These are phyloP conservation scores for Linepithema humile DNA, from an alignment of 1,140 invertebrate species.

Conservation along the genomic window DNA sequence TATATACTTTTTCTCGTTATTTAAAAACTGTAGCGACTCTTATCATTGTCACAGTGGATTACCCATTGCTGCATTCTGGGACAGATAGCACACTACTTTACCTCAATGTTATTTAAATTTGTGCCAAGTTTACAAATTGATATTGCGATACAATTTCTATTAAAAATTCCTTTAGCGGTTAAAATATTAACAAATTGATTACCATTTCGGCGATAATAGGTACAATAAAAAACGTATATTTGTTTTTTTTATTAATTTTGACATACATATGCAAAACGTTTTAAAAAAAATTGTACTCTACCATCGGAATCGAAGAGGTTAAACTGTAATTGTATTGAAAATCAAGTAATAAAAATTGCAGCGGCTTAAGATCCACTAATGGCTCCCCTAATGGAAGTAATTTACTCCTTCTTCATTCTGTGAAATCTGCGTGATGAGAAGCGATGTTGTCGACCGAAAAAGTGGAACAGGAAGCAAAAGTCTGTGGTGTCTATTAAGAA, in stretches of 20 bases:
- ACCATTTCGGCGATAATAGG: neutral
- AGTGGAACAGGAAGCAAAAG: conserved; percentile 40
- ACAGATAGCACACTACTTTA: neutral
- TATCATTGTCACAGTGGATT: conserved; percentile 8
- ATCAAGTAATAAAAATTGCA: neutral
- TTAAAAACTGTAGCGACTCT: neutral
- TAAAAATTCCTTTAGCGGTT: neutral
- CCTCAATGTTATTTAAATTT: neutral
- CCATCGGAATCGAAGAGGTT: neutral
- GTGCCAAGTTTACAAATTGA: neutral
- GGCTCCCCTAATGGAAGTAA: conserved; percentile 22
- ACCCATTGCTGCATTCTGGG: neutral
- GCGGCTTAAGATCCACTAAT: conserved; percentile 4
- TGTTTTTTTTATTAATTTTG: neutral
- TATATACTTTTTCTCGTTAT: conserved; percentile 37
- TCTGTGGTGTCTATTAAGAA: conserved; percentile 62
- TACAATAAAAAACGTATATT: neutral
- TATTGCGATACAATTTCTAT: neutral
- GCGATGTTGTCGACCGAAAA: neutral
- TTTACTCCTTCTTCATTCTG: conserved; percentile 15
- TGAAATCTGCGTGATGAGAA: neutral
- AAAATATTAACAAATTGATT: neutral
- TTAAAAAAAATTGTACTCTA: neutral
- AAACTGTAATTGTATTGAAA: neutral
- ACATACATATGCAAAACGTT: neutral